Evolutionary conservation across 2,797 vertebrate species (phyloP), one percentile per base, ranked within the genome.

Genomic region (Pseudochirops corinnae): DNA sequence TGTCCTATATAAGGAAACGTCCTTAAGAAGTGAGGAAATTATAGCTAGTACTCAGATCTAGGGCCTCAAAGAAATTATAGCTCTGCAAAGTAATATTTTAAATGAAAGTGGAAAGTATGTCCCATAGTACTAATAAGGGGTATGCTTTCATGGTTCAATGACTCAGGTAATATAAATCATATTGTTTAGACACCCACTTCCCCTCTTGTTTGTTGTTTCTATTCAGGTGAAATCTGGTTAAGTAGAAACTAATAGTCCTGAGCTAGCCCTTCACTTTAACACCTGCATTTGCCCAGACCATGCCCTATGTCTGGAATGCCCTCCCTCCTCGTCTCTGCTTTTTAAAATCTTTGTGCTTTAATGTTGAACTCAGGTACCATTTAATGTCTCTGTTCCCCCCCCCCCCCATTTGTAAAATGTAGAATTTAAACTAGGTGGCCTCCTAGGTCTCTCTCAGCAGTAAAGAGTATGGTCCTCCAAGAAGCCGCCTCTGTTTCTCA

Each of bases 71-170:
- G 46, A 55, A 90, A 90, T 58, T 46, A 87, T 31, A 82, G 1
- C 29, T 92, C 90, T 94, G 56, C 67, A 31, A 93, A 94, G 11
- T 90, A 21, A 90, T 58, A 56, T 56, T 24, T 92, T n/a, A 87
- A 92, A 93, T 92, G 7, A 93, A 93, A 9, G 67, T 21, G 56
- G 39, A 93, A 55, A 82, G 50, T 87, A 87, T 87, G 21, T 46
- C 21, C 74, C 74, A 82, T 26, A 24, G 21, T 26, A 87, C 39
- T 26, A 50, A 87, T 87, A 50, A 87, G 3, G 9, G n/a, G n/a
- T 39, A 39, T 39, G 13, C 67, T 74, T 7, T 18, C 18, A 82
- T 82, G 74, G 6, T 26, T 82, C 18, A 82, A 10, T 46, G 39
- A 82, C 74, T 82, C 39, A 82, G 29, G 21, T 82, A 82, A 46